Conservation (phyloP, 2,888 invertebrate species). For the Barypeithes pellucidus region DNA sequence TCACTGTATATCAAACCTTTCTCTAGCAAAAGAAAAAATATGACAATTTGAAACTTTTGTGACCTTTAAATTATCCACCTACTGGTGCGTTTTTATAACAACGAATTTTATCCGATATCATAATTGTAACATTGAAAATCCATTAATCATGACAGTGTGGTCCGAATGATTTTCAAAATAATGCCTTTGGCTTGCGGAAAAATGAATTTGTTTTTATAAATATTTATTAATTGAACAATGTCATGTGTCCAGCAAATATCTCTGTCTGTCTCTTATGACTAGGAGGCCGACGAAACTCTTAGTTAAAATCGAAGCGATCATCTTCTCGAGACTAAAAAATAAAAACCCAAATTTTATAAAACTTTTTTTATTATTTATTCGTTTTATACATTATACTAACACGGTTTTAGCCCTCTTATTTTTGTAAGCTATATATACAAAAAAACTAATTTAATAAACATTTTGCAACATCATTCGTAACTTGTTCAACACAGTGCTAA, state of each 20-base stretch:
- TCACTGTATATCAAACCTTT: no score
- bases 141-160: slow-evolving; percentile 6
- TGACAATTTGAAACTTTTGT: background rate
- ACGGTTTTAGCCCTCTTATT: background rate
- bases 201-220: background rate
- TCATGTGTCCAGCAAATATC: no score
- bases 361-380: background rate
- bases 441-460: slow-evolving; percentile 7
- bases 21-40: no score
- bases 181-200: background rate
- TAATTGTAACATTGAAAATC: background rate
- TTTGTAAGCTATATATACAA: slow-evolving; percentile 20
- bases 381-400: slow-evolving; percentile 10
- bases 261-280: no score
- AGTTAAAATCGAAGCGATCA: no score
- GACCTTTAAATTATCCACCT: background rate
- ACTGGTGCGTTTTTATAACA: background rate
- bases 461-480: background rate
- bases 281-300: no score
- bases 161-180: background rate
- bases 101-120: background rate
- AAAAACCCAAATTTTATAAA: background rate
- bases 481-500: slow-evolving; percentile 4
- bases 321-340: no score
- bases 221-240: no score